Evolutionary conservation across 2,113 vertebrate genomes (phyloP).

Genomic region (human (Homo sapiens)): DNA sequence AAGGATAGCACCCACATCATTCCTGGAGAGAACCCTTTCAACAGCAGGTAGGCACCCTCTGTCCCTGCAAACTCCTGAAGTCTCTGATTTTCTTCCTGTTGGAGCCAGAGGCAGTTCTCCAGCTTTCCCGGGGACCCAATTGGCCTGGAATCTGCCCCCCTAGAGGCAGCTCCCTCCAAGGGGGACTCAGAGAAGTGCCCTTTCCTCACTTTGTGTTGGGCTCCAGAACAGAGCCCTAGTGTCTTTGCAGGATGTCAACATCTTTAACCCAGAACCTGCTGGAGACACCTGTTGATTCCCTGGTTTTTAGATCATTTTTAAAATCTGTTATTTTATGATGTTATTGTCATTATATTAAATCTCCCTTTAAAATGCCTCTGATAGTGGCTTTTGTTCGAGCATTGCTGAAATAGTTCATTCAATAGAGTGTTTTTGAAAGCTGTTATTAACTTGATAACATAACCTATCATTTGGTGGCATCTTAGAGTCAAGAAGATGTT

Average conservation of each 20-base stretch:
- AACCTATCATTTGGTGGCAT: neutral
- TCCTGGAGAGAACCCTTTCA: slow-evolving; percentile 97
- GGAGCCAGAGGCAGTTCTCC: neutral
- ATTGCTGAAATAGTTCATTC: slow-evolving; percentile 8
- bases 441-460: slow-evolving; percentile 47
- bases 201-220: neutral
- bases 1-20: slow-evolving; percentile 98
- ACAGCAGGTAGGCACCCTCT: slow-evolving; percentile 88
- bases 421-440: slow-evolving; percentile 17
- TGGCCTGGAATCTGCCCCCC: neutral
- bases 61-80: neutral
- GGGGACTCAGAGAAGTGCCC: neutral
- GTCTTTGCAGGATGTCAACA: neutral
- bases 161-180: neutral
- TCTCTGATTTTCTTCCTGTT: neutral
- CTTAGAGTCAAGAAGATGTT: neutral
- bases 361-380: neutral
- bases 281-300: neutral
- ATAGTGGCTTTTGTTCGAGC: slow-evolving; percentile 41
- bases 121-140: neutral
- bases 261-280: neutral
- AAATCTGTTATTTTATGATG: neutral
- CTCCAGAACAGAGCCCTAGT: neutral
- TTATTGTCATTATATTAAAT: slow-evolving; percentile 33
- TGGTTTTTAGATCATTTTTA: slow-evolving; percentile 4